A percentile compares a stretch with the other conserved stretches of the same genome.
phyloP scores from a whole-genome alignment of 2,888 invertebrate genomes.

The Dusona sp. region DNA sequence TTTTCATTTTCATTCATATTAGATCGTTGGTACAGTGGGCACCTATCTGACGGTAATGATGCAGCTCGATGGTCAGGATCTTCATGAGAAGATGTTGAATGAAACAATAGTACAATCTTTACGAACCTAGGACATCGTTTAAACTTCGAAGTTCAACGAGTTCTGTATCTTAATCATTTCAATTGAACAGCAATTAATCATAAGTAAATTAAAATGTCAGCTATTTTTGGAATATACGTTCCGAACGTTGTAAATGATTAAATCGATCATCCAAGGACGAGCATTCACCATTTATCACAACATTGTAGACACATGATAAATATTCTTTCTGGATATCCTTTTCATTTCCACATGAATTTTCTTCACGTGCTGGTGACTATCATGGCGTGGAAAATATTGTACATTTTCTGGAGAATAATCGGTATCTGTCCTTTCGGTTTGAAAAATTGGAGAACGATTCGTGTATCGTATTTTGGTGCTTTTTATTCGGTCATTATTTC shows the following conservation, averaged over 20 bases:
- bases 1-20: conserved; percentile 1
- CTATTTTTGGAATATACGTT: not conserved
- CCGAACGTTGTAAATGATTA: not conserved
- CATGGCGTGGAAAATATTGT: conserved; percentile 6
- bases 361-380: not conserved
- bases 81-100: conserved; percentile 4
- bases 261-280: conserved; percentile 10
- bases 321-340: not conserved
- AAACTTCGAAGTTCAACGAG: not conserved
- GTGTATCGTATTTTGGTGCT: conserved; percentile 27
- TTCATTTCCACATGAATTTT: not conserved
- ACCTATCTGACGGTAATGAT: conserved; percentile 70
- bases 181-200: not conserved
- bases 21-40: conserved; percentile 62
- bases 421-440: conserved; percentile 41
- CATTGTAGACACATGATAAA: conserved; percentile 3
- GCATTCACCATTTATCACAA: not conserved
- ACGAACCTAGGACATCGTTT: not conserved
- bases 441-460: conserved; percentile 19
- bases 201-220: not conserved
- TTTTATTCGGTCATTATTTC: conserved; percentile 19
- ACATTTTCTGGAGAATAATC: conserved; percentile 41
- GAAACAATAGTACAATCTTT: not conserved
- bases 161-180: not conserved
- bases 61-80: conserved; percentile 55